A percentile compares a stretch with the other conserved stretches of the same genome.
phyloP scores from a whole-genome alignment of 2,113 vertebrate genomes.

The Cyanoderma ruficeps region DNA sequence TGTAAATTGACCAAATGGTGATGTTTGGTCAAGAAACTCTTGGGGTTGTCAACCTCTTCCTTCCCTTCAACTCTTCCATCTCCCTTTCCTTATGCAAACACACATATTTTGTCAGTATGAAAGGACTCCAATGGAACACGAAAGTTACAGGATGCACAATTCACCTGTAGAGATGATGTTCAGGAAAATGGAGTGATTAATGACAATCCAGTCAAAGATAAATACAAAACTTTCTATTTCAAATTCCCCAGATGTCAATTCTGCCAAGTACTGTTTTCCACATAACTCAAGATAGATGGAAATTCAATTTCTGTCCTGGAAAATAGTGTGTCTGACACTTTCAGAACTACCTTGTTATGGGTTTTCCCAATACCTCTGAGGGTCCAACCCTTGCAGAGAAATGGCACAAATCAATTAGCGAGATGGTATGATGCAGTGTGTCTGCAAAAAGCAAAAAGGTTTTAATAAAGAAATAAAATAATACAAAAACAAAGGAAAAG shows the following conservation, averaged over 20 bases:
- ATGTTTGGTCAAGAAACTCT: not conserved
- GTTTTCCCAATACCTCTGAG: too few species aligned
- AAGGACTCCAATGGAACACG: not conserved
- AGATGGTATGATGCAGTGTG: too few species aligned
- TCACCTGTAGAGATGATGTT: not conserved
- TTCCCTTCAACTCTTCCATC: not conserved
- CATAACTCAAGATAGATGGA: not conserved
- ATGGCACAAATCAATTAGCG: too few species aligned
- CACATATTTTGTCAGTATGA: not conserved
- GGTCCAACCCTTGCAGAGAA: too few species aligned
- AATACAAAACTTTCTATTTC: not conserved
- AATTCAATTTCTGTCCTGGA: not conserved
- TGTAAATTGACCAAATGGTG: not conserved
- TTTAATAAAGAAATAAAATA: too few species aligned
- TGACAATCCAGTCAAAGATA: not conserved
- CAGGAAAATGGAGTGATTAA: not conserved
- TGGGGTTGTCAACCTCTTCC: not conserved
- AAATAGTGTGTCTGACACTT: not conserved
- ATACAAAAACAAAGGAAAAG: too few species aligned
- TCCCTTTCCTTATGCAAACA: not conserved
- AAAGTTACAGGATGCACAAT: not conserved
- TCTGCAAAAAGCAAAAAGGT: too few species aligned
- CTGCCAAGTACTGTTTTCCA: not conserved
- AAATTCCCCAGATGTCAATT: not conserved
- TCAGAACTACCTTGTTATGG: not conserved